Percentiles rank a stretch among this genome's conserved stretches.
These are phyloP conservation scores for Rhodophaea formosa DNA, from an alignment of 2,888 invertebrate species.

Conservation along the genomic window DNA sequence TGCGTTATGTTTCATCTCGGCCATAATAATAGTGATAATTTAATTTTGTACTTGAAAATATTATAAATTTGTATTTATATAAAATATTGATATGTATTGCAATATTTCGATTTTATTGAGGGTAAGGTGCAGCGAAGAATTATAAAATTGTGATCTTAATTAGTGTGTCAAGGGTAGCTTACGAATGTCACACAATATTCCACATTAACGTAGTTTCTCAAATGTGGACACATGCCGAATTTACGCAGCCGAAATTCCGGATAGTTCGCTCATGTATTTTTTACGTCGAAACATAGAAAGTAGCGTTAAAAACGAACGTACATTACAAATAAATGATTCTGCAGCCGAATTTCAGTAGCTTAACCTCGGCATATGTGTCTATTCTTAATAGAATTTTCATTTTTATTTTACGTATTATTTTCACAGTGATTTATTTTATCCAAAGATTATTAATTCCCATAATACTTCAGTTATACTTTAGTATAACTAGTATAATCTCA, in stretches of 20 bases:
- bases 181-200: conserved; percentile 20
- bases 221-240: neutral
- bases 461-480: conserved; percentile 36
- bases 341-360: neutral
- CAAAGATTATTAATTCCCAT: conserved; percentile 47
- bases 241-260: neutral
- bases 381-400: neutral
- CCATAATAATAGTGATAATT: conserved; percentile 37
- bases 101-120: conserved; percentile 28
- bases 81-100: neutral
- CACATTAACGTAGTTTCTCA: neutral
- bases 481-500: conserved; percentile 34
- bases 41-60: conserved; percentile 13
- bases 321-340: too few species aligned
- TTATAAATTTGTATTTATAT: neutral
- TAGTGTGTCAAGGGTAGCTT: conserved; percentile 26
- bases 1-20: conserved; percentile 26
- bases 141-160: conserved; percentile 32
- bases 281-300: too few species aligned
- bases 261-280: too few species aligned
- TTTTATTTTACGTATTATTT: conserved; percentile 31
- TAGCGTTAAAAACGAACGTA: too few species aligned
- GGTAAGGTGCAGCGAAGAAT: conserved; percentile 22
- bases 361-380: neutral
- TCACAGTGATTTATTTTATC: conserved; percentile 45